phyloP scores from a whole-genome alignment of 2,113 vertebrate species.

The Vombatus ursinus region DNA sequence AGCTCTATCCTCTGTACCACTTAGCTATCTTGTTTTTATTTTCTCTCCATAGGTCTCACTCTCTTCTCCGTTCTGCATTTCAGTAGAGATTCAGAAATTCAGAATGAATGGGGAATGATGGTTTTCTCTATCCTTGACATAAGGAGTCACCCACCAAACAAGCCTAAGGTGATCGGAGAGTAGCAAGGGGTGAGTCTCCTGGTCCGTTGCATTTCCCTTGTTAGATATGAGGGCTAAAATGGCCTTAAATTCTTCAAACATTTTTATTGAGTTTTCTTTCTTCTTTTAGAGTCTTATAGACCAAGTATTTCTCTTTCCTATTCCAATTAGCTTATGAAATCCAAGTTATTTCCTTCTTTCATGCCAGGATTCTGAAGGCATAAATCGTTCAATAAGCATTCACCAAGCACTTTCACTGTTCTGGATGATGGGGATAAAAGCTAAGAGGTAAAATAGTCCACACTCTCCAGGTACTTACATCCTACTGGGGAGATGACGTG shows the following conservation, averaged over 20 bases:
- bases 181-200: not conserved
- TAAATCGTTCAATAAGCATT: not conserved
- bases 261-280: not conserved
- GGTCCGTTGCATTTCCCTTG: not conserved
- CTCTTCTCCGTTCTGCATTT: not conserved
- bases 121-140: not conserved
- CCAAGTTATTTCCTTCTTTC: constrained; percentile 12
- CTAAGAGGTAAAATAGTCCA: not conserved
- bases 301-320: constrained; percentile 8
- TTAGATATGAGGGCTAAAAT: not conserved
- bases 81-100: not conserved
- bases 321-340: not conserved
- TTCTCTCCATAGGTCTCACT: not conserved
- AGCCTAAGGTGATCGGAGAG: not conserved
- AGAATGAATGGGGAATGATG: not conserved
- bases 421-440: not conserved
- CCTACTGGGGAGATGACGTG: not conserved
- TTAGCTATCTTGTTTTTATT: not conserved
- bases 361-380: not conserved
- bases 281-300: not conserved
- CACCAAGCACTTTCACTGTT: not conserved
- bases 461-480: not conserved
- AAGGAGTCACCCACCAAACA: not conserved
- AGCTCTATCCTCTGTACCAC: not conserved
- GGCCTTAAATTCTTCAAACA: not conserved